phyloP scores from a whole-genome alignment of 2,797 vertebrate species.

The Paedocypris micromegethes region DNA sequence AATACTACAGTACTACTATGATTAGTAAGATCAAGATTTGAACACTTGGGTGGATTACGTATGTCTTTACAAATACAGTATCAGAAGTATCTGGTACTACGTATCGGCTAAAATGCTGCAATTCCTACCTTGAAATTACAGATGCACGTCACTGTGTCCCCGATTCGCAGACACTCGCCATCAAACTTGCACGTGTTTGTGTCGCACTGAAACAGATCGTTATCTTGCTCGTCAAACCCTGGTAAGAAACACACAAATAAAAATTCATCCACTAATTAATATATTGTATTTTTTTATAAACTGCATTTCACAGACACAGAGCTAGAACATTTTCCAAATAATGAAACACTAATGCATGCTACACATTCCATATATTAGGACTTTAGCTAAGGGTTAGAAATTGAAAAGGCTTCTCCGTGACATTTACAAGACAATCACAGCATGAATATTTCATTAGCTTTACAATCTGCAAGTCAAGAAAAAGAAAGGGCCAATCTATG shows the following conservation, averaged over 20 bases:
- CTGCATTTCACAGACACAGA: no score
- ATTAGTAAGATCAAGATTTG: no score
- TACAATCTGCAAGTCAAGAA: slow-evolving; percentile 20
- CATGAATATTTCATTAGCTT: slow-evolving; percentile 32
- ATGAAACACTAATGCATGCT: not conserved
- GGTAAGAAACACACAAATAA: slow-evolving; percentile 9
- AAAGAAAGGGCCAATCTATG: slow-evolving; percentile 1
- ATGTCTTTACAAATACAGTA: not conserved
- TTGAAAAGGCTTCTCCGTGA: slow-evolving; percentile 5
- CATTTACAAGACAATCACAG: slow-evolving; percentile 10
- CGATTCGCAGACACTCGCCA: slow-evolving; percentile 82
- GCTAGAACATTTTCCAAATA: no score
- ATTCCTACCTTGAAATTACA: slow-evolving; percentile 84
- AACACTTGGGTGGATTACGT: no score
- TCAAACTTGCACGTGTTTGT: slow-evolving; percentile 86
- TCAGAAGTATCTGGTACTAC: not conserved
- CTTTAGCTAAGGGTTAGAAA: not conserved
- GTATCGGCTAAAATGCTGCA: no score
- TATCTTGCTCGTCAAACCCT: slow-evolving; percentile 83
- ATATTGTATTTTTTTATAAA: no score
- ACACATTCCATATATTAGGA: not conserved
- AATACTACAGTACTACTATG: no score
- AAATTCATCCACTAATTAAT: no score
- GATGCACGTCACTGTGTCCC: slow-evolving; percentile 83
- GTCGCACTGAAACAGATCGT: slow-evolving; percentile 82